Base-by-base conservation (phyloP, 2,113 vertebrate genomes). In the Burhinus oedicnemus region DNA sequence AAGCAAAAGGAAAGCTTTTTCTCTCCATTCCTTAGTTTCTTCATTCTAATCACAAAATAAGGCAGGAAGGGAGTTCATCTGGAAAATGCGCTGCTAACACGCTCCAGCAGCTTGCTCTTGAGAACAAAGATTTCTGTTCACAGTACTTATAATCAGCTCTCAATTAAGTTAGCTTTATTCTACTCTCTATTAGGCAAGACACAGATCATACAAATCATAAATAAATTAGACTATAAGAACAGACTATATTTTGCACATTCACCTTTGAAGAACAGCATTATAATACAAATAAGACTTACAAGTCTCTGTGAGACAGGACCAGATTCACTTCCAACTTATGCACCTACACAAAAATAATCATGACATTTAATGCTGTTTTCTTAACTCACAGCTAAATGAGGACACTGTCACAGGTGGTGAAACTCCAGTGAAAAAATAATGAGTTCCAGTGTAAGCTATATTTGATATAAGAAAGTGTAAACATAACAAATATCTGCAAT, bases 11-110 rank as follows among this genome's bases (percentile, higher is more conserved):
- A 51, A 91, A 66, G 17, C 15, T 58, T 71, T 69, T 82, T 45
- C 30, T 58, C 61, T 71, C 45, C 22, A 5, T 80, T 83, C 27
- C 78, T 54, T 38, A 32, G 14, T 79, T 89, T 80, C 62, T 87
- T 95, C 38, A 61, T 90, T 91, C 66, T 61, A 76, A 54, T 91
- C 75, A 70, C 54, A 93, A 77, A 91, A 80, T 25, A 82, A 96
- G 66, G 45, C 81, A 77, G 17, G 17, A 72, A 87, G 94, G 36
- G 58, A 88, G 52, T 58, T 95, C 62, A 74, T 58, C 66, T 94
- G 79, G 93, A 96, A 95, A 91, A 85, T 49, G 55, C 0, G 1
- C 71, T 61, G 55, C 93, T 91, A 49, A 83, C 61, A 71, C 0
- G 12, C 70, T 94, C 78, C 66, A 80, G 61, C 66, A 49, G 34